Base-by-base conservation (phyloP, 2,797 vertebrate genomes). In the Anableps anableps region DNA sequence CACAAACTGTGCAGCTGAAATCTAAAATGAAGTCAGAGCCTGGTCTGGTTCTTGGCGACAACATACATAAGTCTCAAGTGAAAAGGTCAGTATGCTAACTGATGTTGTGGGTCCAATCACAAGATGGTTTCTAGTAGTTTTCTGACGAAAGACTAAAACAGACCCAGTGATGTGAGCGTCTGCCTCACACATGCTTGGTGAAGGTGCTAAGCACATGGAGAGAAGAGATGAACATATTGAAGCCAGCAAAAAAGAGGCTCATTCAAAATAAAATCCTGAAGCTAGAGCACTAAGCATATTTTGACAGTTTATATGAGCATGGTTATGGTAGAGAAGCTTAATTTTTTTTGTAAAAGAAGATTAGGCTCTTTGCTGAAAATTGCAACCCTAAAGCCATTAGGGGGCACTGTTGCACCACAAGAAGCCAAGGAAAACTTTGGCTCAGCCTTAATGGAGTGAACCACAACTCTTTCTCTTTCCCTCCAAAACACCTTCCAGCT, bases 361-460 rank as follows among this genome's bases (percentile, higher is more conserved):
- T 73, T 10, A 26, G 64, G 36, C n/a, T 31, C 58, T 75, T 70
- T 68, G 36, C 51, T 68, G 36, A 14, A 13, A 8, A 21, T 66
- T 36, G n/a, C 16, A 14, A 3, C n/a, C 43, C 11, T 36, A 26
- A 1, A 9, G 29, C 76, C 94, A 84, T 86, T 66, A 84, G 94
- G 89, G 90, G 94, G 92, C 94, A 91, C 88, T 94, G 91, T 93
- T 91, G 91, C 83, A 80, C 85, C 85, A 87, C 34, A 10, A 2
- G 72, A 36, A 58, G 41, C 5, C 43, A 16, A 17, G 58, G 2
- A 9, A 34, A 0, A 4, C 64, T 21, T 6, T 0, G 34, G 50
- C 53, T 55, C 16, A 51, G 17, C 29, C 64, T 85, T 78, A 68
- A 79, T 4, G 64, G 36, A 80, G 36, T 47, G 55, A 79, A 73